Evolutionary conservation across 2,113 vertebrate species (phyloP).

Genomic region (Connochaetes taurinus): DNA sequence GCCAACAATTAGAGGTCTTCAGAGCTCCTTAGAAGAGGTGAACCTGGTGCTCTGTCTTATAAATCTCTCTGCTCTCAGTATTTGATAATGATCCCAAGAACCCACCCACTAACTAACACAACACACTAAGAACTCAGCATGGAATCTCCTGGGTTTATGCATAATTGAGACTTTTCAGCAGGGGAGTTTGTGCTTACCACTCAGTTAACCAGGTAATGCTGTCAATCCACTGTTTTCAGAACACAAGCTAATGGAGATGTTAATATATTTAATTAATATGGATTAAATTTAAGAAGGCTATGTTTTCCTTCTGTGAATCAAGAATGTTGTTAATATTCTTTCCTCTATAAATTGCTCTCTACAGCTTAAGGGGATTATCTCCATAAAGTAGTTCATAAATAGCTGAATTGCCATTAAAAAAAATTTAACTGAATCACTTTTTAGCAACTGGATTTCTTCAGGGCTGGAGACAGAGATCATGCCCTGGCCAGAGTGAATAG

Average conservation of each 20-base stretch:
- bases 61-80: neutral
- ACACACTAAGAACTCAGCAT: neutral
- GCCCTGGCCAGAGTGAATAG: neutral
- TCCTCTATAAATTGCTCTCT: conserved; percentile 18
- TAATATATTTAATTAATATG: conserved; percentile 44
- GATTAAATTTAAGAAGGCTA: conserved; percentile 30
- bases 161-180: conserved; percentile 22
- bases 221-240: conserved; percentile 24
- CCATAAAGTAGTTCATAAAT: conserved; percentile 32
- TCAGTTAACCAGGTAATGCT: neutral
- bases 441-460: conserved; percentile 42
- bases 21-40: neutral
- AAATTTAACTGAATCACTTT: conserved; percentile 25
- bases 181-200: neutral
- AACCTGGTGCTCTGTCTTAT: neutral
- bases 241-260: conserved; percentile 27
- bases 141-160: neutral
- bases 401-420: conserved; percentile 24
- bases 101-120: neutral
- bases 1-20: neutral
- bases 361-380: conserved; percentile 25
- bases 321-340: conserved; percentile 46
- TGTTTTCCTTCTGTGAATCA: conserved; percentile 25
- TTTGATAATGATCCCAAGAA: conserved; percentile 26
- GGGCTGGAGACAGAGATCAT: conserved; percentile 9